Percentiles rank a stretch among this genome's conserved stretches.
These are phyloP conservation scores for Cherax quadricarinatus DNA, from an alignment of 1,140 invertebrate genomes.

Conservation along the genomic window DNA sequence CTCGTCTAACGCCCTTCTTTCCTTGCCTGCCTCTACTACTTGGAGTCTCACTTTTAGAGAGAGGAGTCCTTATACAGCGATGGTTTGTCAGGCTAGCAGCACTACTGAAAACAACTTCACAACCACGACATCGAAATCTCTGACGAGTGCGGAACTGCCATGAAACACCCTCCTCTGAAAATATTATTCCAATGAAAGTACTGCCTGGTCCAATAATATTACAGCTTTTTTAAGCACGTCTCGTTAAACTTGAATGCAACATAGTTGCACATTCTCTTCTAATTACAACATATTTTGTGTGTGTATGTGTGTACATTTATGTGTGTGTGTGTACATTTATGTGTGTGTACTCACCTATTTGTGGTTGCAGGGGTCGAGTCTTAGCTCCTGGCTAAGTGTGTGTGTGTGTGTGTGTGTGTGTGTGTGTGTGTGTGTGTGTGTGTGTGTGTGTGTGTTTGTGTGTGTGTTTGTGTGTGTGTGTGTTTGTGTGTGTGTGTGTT, in stretches of 20 bases:
- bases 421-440: too few relatives aligned
- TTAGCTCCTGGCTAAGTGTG: too few relatives aligned
- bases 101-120: conserved; percentile 73
- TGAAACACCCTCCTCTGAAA: conserved; percentile 73
- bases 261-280: background rate
- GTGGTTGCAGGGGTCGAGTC: too few relatives aligned
- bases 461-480: too few relatives aligned
- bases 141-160: conserved; percentile 74
- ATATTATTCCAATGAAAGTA: background rate
- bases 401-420: too few relatives aligned
- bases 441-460: too few relatives aligned
- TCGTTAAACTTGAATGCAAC: background rate
- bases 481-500: too few relatives aligned
- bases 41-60: conserved; percentile 25
- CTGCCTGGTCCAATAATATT: too few relatives aligned
- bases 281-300: conserved; percentile 9
- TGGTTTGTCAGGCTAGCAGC: conserved; percentile 72
- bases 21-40: conserved; percentile 46
- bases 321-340: too few relatives aligned
- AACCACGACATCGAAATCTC: conserved; percentile 70
- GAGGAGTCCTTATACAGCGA: conserved; percentile 51
- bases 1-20: conserved; percentile 44
- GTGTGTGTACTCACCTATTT: too few relatives aligned
- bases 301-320: background rate
- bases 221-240: too few relatives aligned